These are phyloP conservation scores for Eciton burchellii DNA, from an alignment of 1,140 invertebrate species.

Conservation along the genomic window DNA sequence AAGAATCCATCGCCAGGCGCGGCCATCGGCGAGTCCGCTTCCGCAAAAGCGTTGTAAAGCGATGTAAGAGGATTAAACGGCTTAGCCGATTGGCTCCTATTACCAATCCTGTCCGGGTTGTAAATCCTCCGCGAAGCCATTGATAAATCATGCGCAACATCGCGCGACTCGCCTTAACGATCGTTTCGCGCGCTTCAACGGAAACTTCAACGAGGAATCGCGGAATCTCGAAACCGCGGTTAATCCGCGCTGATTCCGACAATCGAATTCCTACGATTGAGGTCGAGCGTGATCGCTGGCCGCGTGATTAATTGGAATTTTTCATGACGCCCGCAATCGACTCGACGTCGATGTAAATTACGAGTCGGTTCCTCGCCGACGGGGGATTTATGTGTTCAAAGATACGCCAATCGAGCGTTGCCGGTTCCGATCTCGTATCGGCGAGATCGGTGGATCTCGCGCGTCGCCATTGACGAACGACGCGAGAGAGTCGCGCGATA, in stretches of 20 bases:
- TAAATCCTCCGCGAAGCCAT: conserved; percentile 69
- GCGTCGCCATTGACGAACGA: no score
- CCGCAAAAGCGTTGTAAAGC: conserved; percentile 65
- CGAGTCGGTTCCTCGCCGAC: background rate
- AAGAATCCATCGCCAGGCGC: conserved; percentile 11
- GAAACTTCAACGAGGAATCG: conserved; percentile 52
- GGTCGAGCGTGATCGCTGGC: background rate
- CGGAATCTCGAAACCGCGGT: background rate
- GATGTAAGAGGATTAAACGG: conserved; percentile 74
- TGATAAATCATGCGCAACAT: conserved; percentile 68
- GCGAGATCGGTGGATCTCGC: no score
- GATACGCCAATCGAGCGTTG: background rate
- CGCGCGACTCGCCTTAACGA: conserved; percentile 67
- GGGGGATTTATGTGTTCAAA: background rate
- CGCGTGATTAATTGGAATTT: conserved; percentile 20
- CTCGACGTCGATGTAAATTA: background rate
- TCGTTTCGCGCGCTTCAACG: conserved; percentile 43
- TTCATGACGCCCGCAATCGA: conserved; percentile 6
- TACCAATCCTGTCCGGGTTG: conserved; percentile 65
- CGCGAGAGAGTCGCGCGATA: no score
- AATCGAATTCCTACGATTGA: conserved; percentile 11
- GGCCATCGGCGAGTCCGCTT: conserved; percentile 46
- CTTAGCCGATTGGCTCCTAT: conserved; percentile 69
- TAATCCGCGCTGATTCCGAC: background rate
- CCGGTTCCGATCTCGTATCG: no score